Conservation (phyloP, 2,888 invertebrate genomes). For the Drosophila prostipennis region DNA sequence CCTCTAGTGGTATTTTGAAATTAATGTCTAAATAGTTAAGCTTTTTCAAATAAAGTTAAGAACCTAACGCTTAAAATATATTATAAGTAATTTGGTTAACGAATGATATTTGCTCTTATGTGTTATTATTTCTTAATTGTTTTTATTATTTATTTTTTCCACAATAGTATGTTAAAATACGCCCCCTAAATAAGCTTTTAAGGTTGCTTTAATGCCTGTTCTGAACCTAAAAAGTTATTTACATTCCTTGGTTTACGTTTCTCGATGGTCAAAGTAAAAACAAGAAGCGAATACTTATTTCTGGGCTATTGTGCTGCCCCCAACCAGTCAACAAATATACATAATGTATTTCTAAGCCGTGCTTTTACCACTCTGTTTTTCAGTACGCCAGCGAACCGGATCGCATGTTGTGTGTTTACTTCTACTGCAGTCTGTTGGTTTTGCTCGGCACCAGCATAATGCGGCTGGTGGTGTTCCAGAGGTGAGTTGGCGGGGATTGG, state of each 20-base stretch:
- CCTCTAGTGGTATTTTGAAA: too few relatives aligned
- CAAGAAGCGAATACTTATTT: background rate
- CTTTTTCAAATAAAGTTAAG: too few relatives aligned
- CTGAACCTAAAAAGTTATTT: background rate
- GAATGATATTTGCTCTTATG: too few relatives aligned
- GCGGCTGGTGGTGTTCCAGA: constrained; percentile 88
- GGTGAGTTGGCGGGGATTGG: constrained; percentile 85
- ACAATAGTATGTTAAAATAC: background rate
- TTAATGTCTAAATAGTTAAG: too few relatives aligned
- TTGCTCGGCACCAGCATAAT: constrained; percentile 89
- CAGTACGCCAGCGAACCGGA: constrained; percentile 93
- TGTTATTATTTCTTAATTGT: too few relatives aligned
- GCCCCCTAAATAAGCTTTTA: background rate
- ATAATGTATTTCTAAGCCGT: constrained; percentile 14
- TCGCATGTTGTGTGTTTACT: constrained; percentile 93
- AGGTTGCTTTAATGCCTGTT: background rate
- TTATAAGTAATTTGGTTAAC: too few relatives aligned
- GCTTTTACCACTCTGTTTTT: constrained; percentile 22
- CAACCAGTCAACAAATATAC: background rate
- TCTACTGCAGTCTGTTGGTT: constrained; percentile 91
- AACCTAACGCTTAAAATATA: too few relatives aligned
- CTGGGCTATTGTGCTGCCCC: constrained; percentile 4
- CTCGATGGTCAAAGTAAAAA: background rate
- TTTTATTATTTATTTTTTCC: too few relatives aligned
- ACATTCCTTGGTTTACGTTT: background rate